Evolutionary conservation across 1,140 invertebrate species (phyloP), one percentile per base, ranked within the genome.

Genomic region (Papilio dardanus): DNA sequence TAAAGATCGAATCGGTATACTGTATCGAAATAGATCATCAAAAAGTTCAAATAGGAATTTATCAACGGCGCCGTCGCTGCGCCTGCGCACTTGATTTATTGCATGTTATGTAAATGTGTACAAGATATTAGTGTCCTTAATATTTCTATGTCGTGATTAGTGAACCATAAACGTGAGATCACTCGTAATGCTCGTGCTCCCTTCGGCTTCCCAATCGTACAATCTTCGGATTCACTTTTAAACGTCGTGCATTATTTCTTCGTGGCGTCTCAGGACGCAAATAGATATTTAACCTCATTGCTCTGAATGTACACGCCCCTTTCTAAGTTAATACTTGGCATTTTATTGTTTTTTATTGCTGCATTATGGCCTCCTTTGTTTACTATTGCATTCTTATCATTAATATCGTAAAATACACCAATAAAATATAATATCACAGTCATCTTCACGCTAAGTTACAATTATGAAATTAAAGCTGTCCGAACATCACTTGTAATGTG

Each of bases 91-190:
- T 74, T 88, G 88, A 92, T 92, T 92, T 91, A 92, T 92, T 85
- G 85, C 86, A 79, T 86, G 87, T 90, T 91, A 92, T 91, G 89
- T 91, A 91, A 91, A 91, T 90, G 83, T 89, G 85, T 90, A 90
- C 87, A 88, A 87, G 88, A 88, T 88, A 92, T 92, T 90, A 91
- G 86, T 85, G 87, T 92, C 88, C 87, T 88, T 92, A 90, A 92
- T 92, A 91, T 88, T 89, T 91, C 84, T 78, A 83, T 85, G 86
- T 89, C 88, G 87, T 87, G 86, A 92, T 92, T 88, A 88, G 80
- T 82, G 79, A 77, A 80, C 81, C 74, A 80, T 46, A 77, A 85
- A 85, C 85, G 81, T 87, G 87, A 88, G 85, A 90, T 82, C 82
- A 80, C 80, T 90, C 77, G 87, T 87, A 86, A 86, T 83, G 76